phyloP scores from a whole-genome alignment of 2,888 invertebrate genomes.

The Drosophila multiciliata region DNA sequence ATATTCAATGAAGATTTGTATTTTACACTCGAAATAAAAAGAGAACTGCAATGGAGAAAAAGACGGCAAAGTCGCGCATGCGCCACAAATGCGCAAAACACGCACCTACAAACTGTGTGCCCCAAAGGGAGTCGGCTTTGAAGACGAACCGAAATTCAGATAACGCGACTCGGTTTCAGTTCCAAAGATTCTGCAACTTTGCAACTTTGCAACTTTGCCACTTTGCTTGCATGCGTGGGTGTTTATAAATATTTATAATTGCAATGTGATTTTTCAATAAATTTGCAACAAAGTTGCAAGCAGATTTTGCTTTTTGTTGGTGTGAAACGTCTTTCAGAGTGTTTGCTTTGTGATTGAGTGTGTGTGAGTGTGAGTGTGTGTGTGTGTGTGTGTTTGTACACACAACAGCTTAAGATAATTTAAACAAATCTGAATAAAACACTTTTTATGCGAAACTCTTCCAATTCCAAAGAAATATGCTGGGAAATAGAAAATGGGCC shows the following conservation, averaged over 20 bases:
- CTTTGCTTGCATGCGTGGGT: constrained; percentile 44
- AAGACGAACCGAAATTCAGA: constrained; percentile 11
- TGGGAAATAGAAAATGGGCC: neutral
- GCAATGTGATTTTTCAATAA: constrained; percentile 59
- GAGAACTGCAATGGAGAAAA: neutral
- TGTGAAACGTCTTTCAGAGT: constrained; percentile 30
- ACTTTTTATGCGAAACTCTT: neutral
- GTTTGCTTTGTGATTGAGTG: neutral
- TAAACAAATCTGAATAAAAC: neutral
- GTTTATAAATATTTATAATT: constrained; percentile 76
- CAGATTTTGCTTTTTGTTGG: constrained; percentile 7
- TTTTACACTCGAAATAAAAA: constrained; percentile 13
- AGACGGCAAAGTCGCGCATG: constrained; percentile 63
- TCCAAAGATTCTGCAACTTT: constrained; percentile 1
- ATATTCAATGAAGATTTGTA: constrained; percentile 70
- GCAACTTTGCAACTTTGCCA: constrained; percentile 1
- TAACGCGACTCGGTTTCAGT: constrained; percentile 22
- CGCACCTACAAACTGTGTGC: constrained; percentile 29
- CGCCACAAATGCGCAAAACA: constrained; percentile 48
- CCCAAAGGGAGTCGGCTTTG: constrained; percentile 15
- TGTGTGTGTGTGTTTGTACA: constrained; percentile 5
- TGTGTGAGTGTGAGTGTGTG: constrained; percentile 1
- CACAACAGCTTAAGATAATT: constrained; percentile 23
- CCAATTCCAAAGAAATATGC: neutral
- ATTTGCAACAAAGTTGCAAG: constrained; percentile 63